Evolutionary conservation across 2,888 invertebrate species (phyloP), one percentile per base, ranked within the genome.

Genomic region (Stomorhina lunata): DNA sequence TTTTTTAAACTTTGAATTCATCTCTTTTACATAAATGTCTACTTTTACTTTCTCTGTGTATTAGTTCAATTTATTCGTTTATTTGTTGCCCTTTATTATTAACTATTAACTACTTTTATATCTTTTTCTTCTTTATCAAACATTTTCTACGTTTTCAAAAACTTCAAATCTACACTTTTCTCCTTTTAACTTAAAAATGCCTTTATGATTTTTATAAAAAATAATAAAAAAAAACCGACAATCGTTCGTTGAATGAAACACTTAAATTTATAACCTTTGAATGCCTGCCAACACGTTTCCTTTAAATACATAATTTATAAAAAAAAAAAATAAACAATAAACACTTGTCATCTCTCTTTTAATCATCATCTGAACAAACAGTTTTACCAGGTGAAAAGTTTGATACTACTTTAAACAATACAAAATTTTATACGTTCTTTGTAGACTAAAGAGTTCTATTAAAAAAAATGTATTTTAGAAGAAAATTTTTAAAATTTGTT

Each of bases 331-430:
- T 29, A 55, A 57, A 50, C 15, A 50, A 66, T n/a, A 66, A 66
- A 50, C 50, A 66, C 59, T 40, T 50, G n/a, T 34, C 45, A 63
- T 66, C 48, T 66, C 66, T 66, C 25, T 34, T 63, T 53, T 45
- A 69, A 63, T 66, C 59, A 43, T 76, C 57, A 71, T 59, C 71
- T 66, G 17, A 65, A 65, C 57, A 78, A 80, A 81, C 78, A 86
- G 86, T 86, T 86, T 75, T 85, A 86, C 83, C 86, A 86, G 86
- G 86, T 86, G 86, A 86, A 84, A 68, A 71, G 40, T 57, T 76
- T 83, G 15, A 48, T 63, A 29, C n/a, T n/a, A n/a, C 55, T 65
- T 55, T 50, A 50, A 81, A 57, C 9, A 69, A 61, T 32, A 59
- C 32, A 34, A 76, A 32, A 34, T 59, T 69, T 66, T 68, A 37